Base-by-base conservation (phyloP, 2,888 invertebrate species). In the Orthosia incerta region DNA sequence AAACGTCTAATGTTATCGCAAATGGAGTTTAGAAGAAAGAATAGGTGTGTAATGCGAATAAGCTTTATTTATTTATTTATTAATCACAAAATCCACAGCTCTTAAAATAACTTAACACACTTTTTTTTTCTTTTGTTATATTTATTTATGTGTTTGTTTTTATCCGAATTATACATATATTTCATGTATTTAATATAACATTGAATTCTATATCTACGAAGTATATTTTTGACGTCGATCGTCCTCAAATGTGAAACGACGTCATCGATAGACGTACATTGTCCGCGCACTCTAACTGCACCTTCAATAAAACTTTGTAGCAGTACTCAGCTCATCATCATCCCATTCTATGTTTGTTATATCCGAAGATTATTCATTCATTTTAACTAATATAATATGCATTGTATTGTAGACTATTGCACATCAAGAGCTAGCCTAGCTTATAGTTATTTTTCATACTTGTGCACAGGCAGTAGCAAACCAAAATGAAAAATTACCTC, bases 201-300 rank as follows among this genome's bases (percentile, higher is more conserved):
- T 16, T 23, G 16, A 20, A 3, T 56, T 18, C 0, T 56, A 15
- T 56, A 50, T 64, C 50, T 48, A 39, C 50, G 16, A 26, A 48
- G 11, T 72, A 55, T 71, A n/a, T 23, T 73, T 23, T 45, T n/a
- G 13, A 45, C 13, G 18, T 56, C 45, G 9, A 55, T 64, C n/a
- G 64, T 15, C 23, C 31, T 23, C 31, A 31, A 23, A 45, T 23
- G 20, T 39, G 20, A 23, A n/a, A 45, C 26, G 13, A 20, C 20
- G 45, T 20, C 39, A n/a, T 23, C 59, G 18, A 31, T 18, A 4
- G 11, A 13, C 59, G 18, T 31, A 11, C n/a, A 15, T 16, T 1
- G 50, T 51, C 23, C 45, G 64, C 65, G n/a, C 51, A 16, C 13
- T 65, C 18, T 9, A 7, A 1, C 16, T 46, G 23, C 39, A n/a